Evolutionary conservation across 92 coral and sea anemone genomes (phyloP).

Genomic region (Porites lobata): DNA sequence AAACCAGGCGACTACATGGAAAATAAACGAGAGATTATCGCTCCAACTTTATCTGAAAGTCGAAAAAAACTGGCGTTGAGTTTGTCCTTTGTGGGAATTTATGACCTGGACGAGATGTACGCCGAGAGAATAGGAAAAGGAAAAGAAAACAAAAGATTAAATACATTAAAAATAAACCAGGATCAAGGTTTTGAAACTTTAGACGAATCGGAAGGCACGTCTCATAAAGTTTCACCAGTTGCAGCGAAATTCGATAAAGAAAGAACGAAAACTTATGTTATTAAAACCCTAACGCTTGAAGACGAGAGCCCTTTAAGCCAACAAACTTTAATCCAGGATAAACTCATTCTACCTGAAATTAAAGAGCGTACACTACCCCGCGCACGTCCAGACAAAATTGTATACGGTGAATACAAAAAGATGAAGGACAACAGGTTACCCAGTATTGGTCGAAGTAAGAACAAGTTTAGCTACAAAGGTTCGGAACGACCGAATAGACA

Average conservation of each 20-base stretch:
- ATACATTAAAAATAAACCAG: not conserved
- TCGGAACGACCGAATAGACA: not conserved
- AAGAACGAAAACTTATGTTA: slow-evolving; percentile 4
- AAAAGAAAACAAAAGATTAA: slow-evolving; percentile 17
- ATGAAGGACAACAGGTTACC: slow-evolving; percentile 23
- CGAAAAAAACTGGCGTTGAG: slow-evolving; percentile 33
- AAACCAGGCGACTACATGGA: not conserved
- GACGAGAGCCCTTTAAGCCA: not conserved
- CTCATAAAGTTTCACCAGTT: not conserved
- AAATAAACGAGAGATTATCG: not conserved
- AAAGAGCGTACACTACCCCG: not conserved
- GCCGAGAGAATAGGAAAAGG: not conserved
- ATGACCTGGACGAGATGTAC: slow-evolving; percentile 75
- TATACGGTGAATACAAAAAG: not conserved
- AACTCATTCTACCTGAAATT: slow-evolving; percentile 31
- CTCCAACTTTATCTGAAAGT: slow-evolving; percentile 5
- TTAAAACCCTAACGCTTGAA: slow-evolving; percentile 34
- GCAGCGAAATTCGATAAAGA: not conserved
- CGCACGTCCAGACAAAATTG: not conserved
- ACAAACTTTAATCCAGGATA: not conserved
- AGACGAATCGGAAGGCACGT: not conserved
- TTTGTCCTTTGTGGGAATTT: slow-evolving; percentile 67
- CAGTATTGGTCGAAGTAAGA: slow-evolving; percentile 5
- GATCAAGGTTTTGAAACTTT: not conserved
- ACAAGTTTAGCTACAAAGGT: not conserved